Base-by-base conservation (phyloP, 2,888 invertebrate species). In the Beris chalybata region DNA sequence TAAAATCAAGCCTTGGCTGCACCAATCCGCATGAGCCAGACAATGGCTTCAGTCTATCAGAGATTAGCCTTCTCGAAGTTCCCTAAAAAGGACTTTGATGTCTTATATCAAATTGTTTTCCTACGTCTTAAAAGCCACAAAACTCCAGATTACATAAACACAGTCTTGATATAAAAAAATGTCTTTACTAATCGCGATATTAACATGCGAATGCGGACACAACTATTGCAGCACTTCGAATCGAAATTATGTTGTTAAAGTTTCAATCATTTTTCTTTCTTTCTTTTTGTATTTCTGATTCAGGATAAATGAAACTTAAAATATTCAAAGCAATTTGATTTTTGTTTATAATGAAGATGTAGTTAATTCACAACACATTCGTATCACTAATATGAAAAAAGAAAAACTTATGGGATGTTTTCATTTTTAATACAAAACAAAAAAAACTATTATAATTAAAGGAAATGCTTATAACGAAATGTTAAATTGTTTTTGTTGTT, bases 251-350 rank as follows among this genome's bases (percentile, higher is more conserved):
- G 52, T 32, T 61, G 22, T 52, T 52, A 30, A 59, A 11, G 31
- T 59, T 4, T 22, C 22, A 22, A 22, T 22, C 22, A 22, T 22
- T 22, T 5, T 50, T n/a, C n/a, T n/a, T 9, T 7, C 22, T 31
- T 9, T 59, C 32, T 11, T 52, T 52, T 15, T 50, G 12, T 22
- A 22, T 15, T 50, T 22, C 22, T 22, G 22, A 13, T 6, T 47
- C 61, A 13, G 52, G 32, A 50, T 61, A 61, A 61, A 61, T 61
- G 43, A 61, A 38, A 61, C 52, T 32, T 61, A 61, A 38, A 12
- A 48, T 48, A 47, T 13, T 61, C 38, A 38, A 38, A 38, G 38
- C 38, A 38, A 7, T 38, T 38, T 38, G 38, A 38, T 38, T 38
- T 38, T 38, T 3, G 5, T 38, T 22, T 22, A 22, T 22, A 22